Base-by-base conservation (phyloP, 2,113 vertebrate genomes). In the Nycticorax nycticorax region DNA sequence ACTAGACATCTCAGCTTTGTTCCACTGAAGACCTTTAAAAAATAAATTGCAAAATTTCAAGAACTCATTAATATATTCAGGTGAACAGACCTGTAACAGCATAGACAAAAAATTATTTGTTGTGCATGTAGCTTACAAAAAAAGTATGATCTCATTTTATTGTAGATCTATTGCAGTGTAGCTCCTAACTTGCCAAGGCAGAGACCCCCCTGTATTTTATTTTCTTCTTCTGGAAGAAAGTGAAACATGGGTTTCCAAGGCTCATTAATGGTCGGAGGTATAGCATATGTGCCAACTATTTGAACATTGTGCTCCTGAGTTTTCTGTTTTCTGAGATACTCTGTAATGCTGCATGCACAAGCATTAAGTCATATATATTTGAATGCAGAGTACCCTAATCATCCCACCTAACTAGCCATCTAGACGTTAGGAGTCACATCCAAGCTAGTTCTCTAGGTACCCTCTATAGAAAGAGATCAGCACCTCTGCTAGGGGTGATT, bases 1-100 rank as follows among this genome's bases (percentile, higher is more conserved):
- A 69, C 26, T 55, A 22, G 66, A 86, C 12, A 4, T 95, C 75
- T 94, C 69, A 85, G 50, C 24, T 85, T 52, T 95, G 37, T 68
- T 84, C 91, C 66, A 87, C 11, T 95, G 88, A 73, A 62, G 67
- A 94, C 76, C 94, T 96, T 95, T 69, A 64, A 92, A 85, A 92
- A 90, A 52, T 18, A 85, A 93, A 81, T 88, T 19, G 64, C 30
- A 85, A 60, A 62, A 87, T 69, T 63, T 81, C 57, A 89, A 41
- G 32, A 79, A 64, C 33, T 93, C 82, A 39, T 74, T 67, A 67
- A 63, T 33, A 48, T 24, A 45, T 23, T 67, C 35, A 76, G 16
- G 21, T 53, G 41, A 74, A 69, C 19, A 80, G 39, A 53, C 26
- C 17, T 91, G 33, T 45, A 89, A 73, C 15, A 53, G 16, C 37